These are phyloP conservation scores for Malurus melanocephalus DNA, from an alignment of 2,113 vertebrate species.

Conservation along the genomic window DNA sequence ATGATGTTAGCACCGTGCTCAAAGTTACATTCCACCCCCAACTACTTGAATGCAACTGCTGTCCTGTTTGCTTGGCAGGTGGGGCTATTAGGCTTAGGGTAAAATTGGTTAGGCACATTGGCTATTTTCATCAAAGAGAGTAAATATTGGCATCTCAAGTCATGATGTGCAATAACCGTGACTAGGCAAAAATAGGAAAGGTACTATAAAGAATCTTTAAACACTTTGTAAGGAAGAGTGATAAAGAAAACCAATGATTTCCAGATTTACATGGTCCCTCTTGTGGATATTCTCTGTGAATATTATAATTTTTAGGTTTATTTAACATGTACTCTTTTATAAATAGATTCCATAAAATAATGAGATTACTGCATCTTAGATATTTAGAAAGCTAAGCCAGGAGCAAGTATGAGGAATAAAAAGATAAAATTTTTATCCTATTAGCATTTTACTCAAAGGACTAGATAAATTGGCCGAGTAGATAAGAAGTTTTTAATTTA, in stretches of 20 bases:
- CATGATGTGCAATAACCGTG: neutral
- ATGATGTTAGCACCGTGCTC: neutral
- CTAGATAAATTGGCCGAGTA: neutral
- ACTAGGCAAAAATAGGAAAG: neutral
- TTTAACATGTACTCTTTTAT: neutral
- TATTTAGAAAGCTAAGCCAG: neutral
- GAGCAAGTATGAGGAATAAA: neutral
- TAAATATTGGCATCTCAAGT: neutral
- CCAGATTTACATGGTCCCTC: neutral
- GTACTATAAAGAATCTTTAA: neutral
- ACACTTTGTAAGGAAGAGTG: neutral
- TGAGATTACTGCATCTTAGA: neutral
- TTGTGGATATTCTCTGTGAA: neutral
- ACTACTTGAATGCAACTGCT: neutral
- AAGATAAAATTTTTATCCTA: neutral
- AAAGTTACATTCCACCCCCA: neutral
- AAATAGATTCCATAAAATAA: neutral
- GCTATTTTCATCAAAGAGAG: neutral
- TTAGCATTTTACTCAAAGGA: neutral
- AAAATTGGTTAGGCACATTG: neutral
- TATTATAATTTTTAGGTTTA: neutral
- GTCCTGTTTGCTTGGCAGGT: neutral
- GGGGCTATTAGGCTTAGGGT: neutral
- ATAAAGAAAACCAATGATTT: neutral
- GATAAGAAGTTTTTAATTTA: neutral